Evolutionary conservation across 37 sponge, comb jelly and placozoan genomes (phyloP), one percentile per base, ranked within the genome.

Genomic region (Chondrosia reniformis): DNA sequence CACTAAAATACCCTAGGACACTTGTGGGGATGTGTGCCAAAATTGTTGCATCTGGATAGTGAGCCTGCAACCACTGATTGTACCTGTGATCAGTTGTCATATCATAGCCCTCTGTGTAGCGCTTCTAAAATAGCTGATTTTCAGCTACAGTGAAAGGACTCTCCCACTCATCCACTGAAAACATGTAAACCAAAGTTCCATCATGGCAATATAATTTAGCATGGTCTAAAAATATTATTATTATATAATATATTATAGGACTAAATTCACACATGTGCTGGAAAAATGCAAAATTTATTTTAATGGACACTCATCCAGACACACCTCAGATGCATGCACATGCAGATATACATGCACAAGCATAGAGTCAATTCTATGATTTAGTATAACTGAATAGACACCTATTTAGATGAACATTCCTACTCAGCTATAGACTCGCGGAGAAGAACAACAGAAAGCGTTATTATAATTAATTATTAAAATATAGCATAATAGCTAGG

Each of bases 61-160:
- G 58, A 6, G 58, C 58, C 3, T 6, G 58, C 58, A 56, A 28
- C 58, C 8, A 56, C 8, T 56, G 6, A 3, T 56, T 56, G 8
- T 56, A 56, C 58, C 58, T n/a, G n/a, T n/a, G n/a, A n/a, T n/a
- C n/a, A n/a, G n/a, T n/a, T n/a, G n/a, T n/a, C n/a, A n/a, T n/a
- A n/a, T n/a, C n/a, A n/a, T n/a, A n/a, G n/a, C n/a, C n/a, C n/a
- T n/a, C n/a, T n/a, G n/a, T n/a, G n/a, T n/a, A n/a, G n/a, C 58
- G 7, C 7, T 56, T 56, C 58, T 56, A 24, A 6, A 56, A 56
- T 6, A 56, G 8, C 58, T 56, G 27, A 6, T 56, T 56, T 56
- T 56, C 58, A 56, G 58, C 58, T 56, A 56, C 58, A 56, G 58
- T 56, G 58, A 56, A 56, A 56, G 58, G 58, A 56, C 58, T 56